phyloP scores from a whole-genome alignment of 2,888 invertebrate species.

The Pseudoips prasinana region DNA sequence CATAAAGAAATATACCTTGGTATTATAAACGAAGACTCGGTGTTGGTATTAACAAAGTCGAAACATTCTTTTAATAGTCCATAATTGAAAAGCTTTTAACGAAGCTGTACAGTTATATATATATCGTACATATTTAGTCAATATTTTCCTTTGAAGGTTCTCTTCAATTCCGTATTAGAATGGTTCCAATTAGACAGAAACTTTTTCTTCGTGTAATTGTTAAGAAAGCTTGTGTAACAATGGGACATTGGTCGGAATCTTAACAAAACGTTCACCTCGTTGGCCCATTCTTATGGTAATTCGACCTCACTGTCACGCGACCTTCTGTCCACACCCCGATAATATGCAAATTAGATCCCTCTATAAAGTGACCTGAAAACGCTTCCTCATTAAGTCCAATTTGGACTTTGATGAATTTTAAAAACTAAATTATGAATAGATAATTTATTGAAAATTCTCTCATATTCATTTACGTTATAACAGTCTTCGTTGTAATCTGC shows the following conservation, averaged over 20 bases:
- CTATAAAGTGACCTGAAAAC: slow-evolving; percentile 73
- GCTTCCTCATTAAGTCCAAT: slow-evolving; percentile 64
- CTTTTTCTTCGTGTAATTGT: slow-evolving; percentile 49
- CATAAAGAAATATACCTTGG: no score
- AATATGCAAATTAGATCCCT: slow-evolving; percentile 73
- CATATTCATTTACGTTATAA: no score
- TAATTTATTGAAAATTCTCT: slow-evolving; percentile 4
- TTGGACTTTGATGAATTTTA: slow-evolving; percentile 46
- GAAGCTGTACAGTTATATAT: no score
- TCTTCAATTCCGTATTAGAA: slow-evolving; percentile 26
- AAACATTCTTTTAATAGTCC: no score
- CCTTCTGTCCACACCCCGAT: slow-evolving; percentile 77
- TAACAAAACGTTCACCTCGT: slow-evolving; percentile 71
- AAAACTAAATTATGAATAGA: slow-evolving; percentile 29
- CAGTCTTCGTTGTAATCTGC: no score
- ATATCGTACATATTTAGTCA: no score
- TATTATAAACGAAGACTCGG: no score
- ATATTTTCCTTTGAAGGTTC: no score
- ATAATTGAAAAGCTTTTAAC: no score
- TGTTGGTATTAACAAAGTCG: no score
- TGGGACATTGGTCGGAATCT: slow-evolving; percentile 58
- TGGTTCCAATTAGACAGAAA: slow-evolving; percentile 29
- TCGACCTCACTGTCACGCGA: slow-evolving; percentile 68
- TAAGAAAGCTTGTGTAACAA: slow-evolving; percentile 55
- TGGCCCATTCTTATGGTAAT: slow-evolving; percentile 77